Percentiles rank a stretch among this genome's conserved stretches.
These are phyloP conservation scores for Ophioninae sp. DNA, from an alignment of 2,888 invertebrate genomes.

Conservation along the genomic window DNA sequence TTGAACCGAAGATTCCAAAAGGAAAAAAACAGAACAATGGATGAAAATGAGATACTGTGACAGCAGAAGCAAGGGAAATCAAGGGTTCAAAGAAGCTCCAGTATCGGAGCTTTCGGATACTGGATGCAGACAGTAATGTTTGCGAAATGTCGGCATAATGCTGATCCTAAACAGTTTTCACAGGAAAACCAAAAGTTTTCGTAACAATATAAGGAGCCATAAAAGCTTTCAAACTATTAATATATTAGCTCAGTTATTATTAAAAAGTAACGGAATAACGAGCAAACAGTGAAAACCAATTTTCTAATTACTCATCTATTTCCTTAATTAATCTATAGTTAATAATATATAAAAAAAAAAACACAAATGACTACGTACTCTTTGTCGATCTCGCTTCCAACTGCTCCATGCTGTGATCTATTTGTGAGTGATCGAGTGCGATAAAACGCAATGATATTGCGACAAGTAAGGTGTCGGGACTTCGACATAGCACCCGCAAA, in stretches of 20 bases:
- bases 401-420: background rate
- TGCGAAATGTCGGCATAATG: too few relatives aligned
- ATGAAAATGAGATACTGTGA: too few relatives aligned
- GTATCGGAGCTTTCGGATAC: too few relatives aligned
- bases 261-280: background rate
- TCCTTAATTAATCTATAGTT: background rate
- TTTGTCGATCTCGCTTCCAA: conserved; percentile 44
- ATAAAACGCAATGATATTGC: background rate
- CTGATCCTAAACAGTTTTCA: too few relatives aligned
- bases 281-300: background rate
- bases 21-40: too few relatives aligned
- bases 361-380: conserved; percentile 42
- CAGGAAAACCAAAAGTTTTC: background rate
- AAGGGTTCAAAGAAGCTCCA: too few relatives aligned
- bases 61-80: too few relatives aligned
- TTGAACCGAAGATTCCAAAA: too few relatives aligned
- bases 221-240: background rate
- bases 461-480: background rate
- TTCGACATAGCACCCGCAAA: conserved; percentile 22
- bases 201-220: background rate
- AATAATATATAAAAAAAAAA: background rate
- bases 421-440: background rate
- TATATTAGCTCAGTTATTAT: background rate
- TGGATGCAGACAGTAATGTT: too few relatives aligned
- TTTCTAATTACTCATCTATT: background rate